A percentile compares a stretch with the other conserved stretches of the same genome.
Conservation (phyloP, 2,113 vertebrate species). For the Piprites chloris region DNA sequence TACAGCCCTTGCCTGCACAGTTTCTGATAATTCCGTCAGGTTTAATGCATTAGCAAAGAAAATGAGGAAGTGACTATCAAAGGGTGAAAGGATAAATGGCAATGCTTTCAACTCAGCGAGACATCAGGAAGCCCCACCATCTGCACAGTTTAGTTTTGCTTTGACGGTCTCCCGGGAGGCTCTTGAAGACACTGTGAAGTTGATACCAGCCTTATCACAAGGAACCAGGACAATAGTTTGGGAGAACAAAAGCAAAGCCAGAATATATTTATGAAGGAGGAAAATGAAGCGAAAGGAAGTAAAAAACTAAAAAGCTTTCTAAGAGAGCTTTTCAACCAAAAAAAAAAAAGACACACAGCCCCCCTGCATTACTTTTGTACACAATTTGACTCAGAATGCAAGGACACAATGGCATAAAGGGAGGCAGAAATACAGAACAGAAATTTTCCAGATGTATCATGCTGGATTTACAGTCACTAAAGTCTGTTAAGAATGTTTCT, state of each 20-base stretch:
- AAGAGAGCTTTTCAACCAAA: neutral
- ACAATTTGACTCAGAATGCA: neutral
- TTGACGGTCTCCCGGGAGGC: neutral
- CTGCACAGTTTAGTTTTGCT: neutral
- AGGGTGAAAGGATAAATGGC: neutral
- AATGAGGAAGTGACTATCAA: neutral
- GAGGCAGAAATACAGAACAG: neutral
- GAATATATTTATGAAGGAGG: neutral
- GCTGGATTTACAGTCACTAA: neutral
- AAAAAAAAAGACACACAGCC: neutral
- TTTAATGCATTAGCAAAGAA: neutral
- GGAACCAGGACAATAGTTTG: neutral
- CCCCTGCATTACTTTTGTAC: neutral
- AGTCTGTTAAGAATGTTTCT: neutral
- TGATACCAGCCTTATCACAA: constrained; percentile 25
- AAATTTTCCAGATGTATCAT: neutral
- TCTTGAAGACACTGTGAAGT: neutral
- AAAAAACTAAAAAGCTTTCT: neutral
- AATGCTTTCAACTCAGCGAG: neutral
- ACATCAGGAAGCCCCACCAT: neutral
- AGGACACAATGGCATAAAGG: neutral
- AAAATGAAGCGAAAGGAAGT: neutral
- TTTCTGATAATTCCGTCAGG: neutral
- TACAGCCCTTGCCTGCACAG: neutral
- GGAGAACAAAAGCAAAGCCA: neutral